Evolutionary conservation across 2,113 vertebrate species (phyloP).

Genomic region (Uria lomvia): DNA sequence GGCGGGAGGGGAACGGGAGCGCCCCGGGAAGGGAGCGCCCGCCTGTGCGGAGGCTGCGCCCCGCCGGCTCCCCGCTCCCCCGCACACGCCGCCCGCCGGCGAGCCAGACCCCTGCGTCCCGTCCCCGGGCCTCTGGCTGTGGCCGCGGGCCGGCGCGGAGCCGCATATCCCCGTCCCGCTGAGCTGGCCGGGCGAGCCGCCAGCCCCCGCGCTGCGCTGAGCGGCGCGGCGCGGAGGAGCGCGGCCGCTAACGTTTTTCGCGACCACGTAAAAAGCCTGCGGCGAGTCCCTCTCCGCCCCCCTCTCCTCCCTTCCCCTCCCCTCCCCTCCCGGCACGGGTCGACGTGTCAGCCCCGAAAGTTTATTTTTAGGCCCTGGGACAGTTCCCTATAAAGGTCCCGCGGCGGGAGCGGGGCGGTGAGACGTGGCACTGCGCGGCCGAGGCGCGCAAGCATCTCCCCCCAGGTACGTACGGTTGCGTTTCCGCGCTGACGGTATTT

Average conservation of each 20-base stretch:
- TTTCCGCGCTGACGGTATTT: background rate
- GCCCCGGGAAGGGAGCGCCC: too few relatives aligned
- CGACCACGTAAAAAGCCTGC: background rate
- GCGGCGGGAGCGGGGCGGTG: background rate
- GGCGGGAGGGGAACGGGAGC: background rate
- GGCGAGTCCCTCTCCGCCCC: background rate
- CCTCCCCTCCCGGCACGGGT: background rate
- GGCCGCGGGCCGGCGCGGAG: background rate
- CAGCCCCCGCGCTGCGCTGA: background rate
- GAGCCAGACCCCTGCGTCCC: background rate
- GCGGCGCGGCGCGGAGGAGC: background rate
- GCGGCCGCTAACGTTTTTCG: background rate
- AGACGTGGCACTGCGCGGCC: conserved; percentile 4
- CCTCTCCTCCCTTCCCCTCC: background rate
- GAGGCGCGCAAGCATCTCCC: background rate
- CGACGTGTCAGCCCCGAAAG: conserved; percentile 29
- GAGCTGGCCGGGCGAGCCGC: background rate
- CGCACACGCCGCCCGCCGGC: too few relatives aligned
- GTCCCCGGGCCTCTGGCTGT: background rate
- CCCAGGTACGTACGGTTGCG: conserved; percentile 21
- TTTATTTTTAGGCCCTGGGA: background rate
- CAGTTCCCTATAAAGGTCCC: background rate
- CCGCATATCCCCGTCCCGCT: too few relatives aligned
- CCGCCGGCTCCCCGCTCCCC: too few relatives aligned
- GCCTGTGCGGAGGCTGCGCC: too few relatives aligned